Conservation (phyloP, 1,140 invertebrate species). For the Olivierus martensii region DNA sequence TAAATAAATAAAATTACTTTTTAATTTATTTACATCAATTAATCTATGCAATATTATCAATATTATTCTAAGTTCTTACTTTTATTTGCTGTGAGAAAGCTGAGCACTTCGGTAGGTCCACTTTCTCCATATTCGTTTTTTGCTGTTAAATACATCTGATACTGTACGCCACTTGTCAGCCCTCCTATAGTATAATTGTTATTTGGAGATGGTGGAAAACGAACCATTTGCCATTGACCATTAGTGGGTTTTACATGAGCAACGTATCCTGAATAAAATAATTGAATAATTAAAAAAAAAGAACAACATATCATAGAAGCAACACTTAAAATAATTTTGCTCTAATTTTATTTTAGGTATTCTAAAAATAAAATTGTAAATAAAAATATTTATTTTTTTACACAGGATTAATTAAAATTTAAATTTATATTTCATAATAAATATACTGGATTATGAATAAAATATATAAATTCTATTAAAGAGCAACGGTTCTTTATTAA, state of each 20-base stretch:
- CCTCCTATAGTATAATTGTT: conserved; percentile 9
- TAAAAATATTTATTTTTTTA: background rate
- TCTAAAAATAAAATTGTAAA: too few species aligned
- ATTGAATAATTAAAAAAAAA: background rate
- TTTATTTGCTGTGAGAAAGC: conserved; percentile 6
- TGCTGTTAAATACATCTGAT: conserved; percentile 13
- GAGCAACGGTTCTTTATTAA: too few species aligned
- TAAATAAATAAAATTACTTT: too few species aligned
- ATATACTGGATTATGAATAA: too few species aligned
- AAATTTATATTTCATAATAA: too few species aligned
- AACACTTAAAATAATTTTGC: background rate
- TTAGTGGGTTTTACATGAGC: conserved; percentile 8
- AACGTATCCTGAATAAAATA: conserved; percentile 9
- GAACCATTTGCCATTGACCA: conserved; percentile 10
- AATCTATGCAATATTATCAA: too few species aligned
- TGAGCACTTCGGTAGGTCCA: conserved; percentile 12
- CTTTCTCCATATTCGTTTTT: conserved; percentile 12
- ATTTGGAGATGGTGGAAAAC: background rate
- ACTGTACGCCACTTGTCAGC: conserved; percentile 5
- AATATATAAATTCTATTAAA: too few species aligned
- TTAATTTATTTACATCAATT: too few species aligned
- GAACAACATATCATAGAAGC: background rate
- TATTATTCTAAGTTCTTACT: conserved; percentile 7
- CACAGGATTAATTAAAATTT: background rate
- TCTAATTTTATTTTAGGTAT: too few species aligned